Percentiles rank a stretch among this genome's conserved stretches.
Evolutionary conservation across 2,888 invertebrate species (phyloP).

Genomic region (Sphaeridia pumilis): DNA sequence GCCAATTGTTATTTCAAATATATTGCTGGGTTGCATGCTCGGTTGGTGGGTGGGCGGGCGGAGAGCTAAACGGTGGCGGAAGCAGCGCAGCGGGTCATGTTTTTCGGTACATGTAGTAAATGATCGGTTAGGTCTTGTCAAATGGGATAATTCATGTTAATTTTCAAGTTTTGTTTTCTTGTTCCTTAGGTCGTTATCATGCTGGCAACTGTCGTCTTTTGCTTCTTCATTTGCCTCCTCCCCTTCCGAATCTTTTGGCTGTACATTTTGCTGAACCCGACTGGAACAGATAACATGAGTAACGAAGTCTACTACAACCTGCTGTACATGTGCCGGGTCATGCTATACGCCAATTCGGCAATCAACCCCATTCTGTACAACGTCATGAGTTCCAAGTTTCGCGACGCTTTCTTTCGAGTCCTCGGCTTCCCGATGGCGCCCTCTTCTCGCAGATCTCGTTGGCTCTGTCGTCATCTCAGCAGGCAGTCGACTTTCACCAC

Average conservation of each 20-base stretch:
- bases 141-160: too few species aligned
- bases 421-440: slow-evolving; percentile 36
- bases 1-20: too few species aligned
- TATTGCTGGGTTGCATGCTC: too few species aligned
- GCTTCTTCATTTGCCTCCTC: slow-evolving; percentile 79
- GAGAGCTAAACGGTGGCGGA: too few species aligned
- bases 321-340: slow-evolving; percentile 71
- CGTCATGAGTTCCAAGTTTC: slow-evolving; percentile 81
- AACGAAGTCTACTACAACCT: slow-evolving; percentile 70
- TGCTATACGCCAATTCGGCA: slow-evolving; percentile 81
- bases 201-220: slow-evolving; percentile 77
- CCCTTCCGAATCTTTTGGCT: slow-evolving; percentile 79
- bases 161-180: slow-evolving; percentile 6
- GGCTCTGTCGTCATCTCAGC: slow-evolving; percentile 42
- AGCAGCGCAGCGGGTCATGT: too few species aligned
- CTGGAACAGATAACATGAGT: slow-evolving; percentile 55
- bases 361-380: slow-evolving; percentile 85
- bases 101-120: neutral
- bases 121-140: too few species aligned
- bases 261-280: slow-evolving; percentile 70
- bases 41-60: too few species aligned
- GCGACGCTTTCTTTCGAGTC: slow-evolving; percentile 62
- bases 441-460: slow-evolving; percentile 38
- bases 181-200: slow-evolving; percentile 67
- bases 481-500: slow-evolving; percentile 56